Percentiles rank a stretch among this genome's conserved stretches.
These are phyloP conservation scores for Eremobia ochroleuca DNA, from an alignment of 2,888 invertebrate genomes.

Conservation along the genomic window DNA sequence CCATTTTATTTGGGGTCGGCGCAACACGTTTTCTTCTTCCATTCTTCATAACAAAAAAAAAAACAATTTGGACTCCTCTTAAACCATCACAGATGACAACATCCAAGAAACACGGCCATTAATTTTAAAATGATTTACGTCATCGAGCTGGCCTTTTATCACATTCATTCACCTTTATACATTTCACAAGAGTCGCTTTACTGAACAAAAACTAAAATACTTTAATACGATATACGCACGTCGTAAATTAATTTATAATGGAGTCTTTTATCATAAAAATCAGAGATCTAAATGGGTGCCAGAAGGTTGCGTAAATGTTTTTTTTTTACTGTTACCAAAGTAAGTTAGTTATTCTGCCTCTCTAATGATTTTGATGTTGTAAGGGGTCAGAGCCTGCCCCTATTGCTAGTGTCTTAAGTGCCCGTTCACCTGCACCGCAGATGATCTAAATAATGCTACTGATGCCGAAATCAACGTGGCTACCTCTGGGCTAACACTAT, in stretches of 20 bases:
- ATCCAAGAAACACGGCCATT: conserved; percentile 36
- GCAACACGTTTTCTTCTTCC: too few species aligned
- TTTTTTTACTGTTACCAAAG: neutral
- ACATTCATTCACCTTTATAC: conserved; percentile 52
- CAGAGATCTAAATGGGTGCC: conserved; percentile 20
- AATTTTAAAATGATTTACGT: conserved; percentile 59
- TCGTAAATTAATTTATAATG: conserved; percentile 59
- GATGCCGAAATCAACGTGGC: neutral
- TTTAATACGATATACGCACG: conserved; percentile 46
- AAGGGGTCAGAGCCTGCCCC: neutral
- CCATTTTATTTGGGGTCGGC: too few species aligned
- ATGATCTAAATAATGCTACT: neutral
- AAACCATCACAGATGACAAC: conserved; percentile 28
- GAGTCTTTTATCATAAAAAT: conserved; percentile 42
- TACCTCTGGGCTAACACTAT: neutral
- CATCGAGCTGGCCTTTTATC: conserved; percentile 49
- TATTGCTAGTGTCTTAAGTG: too few species aligned
- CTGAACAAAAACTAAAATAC: conserved; percentile 53
- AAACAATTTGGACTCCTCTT: conserved; percentile 10
- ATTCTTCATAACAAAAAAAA: conserved; percentile 5
- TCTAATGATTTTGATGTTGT: neutral
- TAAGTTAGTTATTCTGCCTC: neutral
- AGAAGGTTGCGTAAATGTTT: neutral
- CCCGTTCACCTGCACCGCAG: neutral
- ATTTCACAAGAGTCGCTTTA: conserved; percentile 50